These are phyloP conservation scores for Plestiodon gilberti DNA, from an alignment of 2,113 vertebrate species.

Conservation along the genomic window DNA sequence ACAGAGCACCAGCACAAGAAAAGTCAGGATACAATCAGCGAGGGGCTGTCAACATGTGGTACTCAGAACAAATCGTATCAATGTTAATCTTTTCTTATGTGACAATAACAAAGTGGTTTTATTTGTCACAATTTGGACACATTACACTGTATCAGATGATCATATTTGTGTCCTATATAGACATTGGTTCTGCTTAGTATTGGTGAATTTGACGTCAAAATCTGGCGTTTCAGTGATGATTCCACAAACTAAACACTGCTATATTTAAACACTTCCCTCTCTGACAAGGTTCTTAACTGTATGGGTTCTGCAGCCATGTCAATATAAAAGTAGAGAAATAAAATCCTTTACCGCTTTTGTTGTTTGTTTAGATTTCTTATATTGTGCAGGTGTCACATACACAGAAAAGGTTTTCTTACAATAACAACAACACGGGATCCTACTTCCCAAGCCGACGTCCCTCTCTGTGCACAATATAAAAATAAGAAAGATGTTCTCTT, in stretches of 20 bases:
- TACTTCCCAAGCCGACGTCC: too few species aligned
- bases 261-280: not conserved
- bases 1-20: too few species aligned
- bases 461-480: not conserved
- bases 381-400: too few species aligned
- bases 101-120: not conserved
- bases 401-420: too few species aligned
- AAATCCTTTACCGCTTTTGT: too few species aligned
- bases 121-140: not conserved
- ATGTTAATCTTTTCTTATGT: not conserved
- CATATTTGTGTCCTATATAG: not conserved
- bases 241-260: accelerated
- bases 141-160: not conserved
- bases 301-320: too few species aligned
- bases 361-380: too few species aligned
- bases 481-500: not conserved
- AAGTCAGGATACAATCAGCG: too few species aligned
- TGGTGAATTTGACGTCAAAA: not conserved
- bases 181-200: not conserved
- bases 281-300: too few species aligned
- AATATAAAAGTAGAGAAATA: too few species aligned
- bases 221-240: slow-evolving; percentile 19
- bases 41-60: not conserved
- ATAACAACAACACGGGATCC: too few species aligned
- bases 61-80: not conserved